Evolutionary conservation across 2,797 vertebrate species (phyloP).

Genomic region (Perodicticus potto): DNA sequence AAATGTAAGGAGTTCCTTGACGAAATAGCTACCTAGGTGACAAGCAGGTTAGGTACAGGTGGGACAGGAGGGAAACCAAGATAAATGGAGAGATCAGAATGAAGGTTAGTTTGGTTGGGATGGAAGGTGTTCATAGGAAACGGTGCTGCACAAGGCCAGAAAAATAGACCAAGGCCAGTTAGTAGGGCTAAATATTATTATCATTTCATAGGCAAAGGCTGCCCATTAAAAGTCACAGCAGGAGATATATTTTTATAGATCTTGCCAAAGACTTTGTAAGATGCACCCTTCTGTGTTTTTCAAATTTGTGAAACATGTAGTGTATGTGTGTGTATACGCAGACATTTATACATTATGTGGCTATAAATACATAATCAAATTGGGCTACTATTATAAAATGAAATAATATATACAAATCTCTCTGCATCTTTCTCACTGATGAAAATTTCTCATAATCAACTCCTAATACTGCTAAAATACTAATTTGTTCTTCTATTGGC

Average conservation of each 20-base stretch:
- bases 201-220: slow-evolving; percentile 5
- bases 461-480: not conserved
- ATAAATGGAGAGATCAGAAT: not conserved
- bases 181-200: not conserved
- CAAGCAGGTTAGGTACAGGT: not conserved
- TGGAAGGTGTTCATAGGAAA: slow-evolving; percentile 2
- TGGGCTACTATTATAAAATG: not conserved
- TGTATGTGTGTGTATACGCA: not conserved
- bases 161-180: not conserved
- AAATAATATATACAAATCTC: not conserved
- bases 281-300: not conserved
- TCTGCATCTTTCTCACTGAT: not conserved
- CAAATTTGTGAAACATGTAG: not conserved
- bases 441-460: slow-evolving; percentile 7
- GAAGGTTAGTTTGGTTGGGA: not conserved
- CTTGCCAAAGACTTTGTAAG: not conserved
- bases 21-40: not conserved
- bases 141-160: not conserved
- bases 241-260: not conserved
- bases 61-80: not conserved
- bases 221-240: not conserved
- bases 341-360: not conserved
- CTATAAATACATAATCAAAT: not conserved
- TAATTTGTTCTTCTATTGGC: not conserved
- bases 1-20: not conserved